Percentiles rank a stretch among this genome's conserved stretches.
Conservation (phyloP, 2,888 invertebrate genomes). For the Byasa hedistus region DNA sequence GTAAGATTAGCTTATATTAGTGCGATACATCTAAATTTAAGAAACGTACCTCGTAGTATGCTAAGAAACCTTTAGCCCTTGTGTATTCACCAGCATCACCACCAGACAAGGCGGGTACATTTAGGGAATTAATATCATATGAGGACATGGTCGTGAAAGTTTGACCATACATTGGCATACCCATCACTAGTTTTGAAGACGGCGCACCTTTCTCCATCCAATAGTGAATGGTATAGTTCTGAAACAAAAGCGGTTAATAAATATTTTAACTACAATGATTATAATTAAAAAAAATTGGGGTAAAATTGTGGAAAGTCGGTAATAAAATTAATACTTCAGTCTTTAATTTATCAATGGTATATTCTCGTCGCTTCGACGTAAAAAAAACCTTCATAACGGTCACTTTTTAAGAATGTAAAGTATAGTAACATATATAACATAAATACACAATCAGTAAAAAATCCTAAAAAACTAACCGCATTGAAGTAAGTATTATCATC, state of each 20-base stretch:
- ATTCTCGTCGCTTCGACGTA: too few relatives aligned
- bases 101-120: conserved; percentile 87
- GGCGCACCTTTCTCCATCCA: conserved; percentile 93
- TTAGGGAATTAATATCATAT: conserved; percentile 82
- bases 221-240: conserved; percentile 93
- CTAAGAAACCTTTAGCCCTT: conserved; percentile 90
- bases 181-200: conserved; percentile 90
- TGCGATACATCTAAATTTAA: neutral
- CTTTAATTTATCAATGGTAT: too few relatives aligned
- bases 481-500: conserved; percentile 91
- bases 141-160: conserved; percentile 84
- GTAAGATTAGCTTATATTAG: neutral
- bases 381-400: too few relatives aligned
- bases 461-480: conserved; percentile 86
- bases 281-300: neutral
- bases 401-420: too few relatives aligned
- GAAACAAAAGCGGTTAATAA: conserved; percentile 22
- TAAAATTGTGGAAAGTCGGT: too few relatives aligned
- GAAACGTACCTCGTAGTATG: conserved; percentile 88
- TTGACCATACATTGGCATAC: conserved; percentile 94
- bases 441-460: neutral
- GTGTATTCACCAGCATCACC: conserved; percentile 93
- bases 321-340: too few relatives aligned
- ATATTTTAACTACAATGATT: neutral
- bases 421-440: too few relatives aligned